Base-by-base conservation (phyloP, 2,888 invertebrate species). In the Acleris laterana region DNA sequence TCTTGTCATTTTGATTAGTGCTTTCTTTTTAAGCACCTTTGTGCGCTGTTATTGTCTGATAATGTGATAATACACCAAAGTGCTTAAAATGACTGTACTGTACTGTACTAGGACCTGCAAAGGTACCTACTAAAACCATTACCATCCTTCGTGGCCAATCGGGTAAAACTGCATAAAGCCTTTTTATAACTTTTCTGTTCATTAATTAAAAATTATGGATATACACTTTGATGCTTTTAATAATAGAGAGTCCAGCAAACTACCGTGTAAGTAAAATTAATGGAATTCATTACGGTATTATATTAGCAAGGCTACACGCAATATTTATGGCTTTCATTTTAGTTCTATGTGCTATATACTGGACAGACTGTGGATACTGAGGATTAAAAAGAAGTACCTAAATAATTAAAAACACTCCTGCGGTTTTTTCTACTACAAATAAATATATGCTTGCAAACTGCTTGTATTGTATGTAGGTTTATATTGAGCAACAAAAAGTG, bases 271-370 rank as follows among this genome's bases (percentile, higher is more conserved):
- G 60, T 65, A 44, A 65, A 65, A 65, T 65, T 65, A 65, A 65
- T 65, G 65, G 65, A 65, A 51, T 65, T 65, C 60, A 65, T 65
- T 61, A 65, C 49, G 42, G 60, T 65, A 65, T 65, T 65, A 65
- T 65, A 65, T 65, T 65, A 65, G 65, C 65, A 44, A 61, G 50
- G 55, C 59, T 28, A 65, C 65, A 61, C 65, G 65, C 60, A 56
- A 65, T 60, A 50, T 65, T 38, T 32, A 61, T 61, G 38, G 32
- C 44, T 25, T 38, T 6, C 6, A 49, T 55, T 49, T 49, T 44
- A 49, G 60, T 44, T 38, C 22, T 32, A 6, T 25, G 6, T 62
- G 38, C 5, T 13, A 22, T 52, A 6, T 22, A 46, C 17, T 46
- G 46, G 44, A 58, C 19, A 51, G 51, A 51, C 9, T 57, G 4